Conservation (phyloP, 92 coral and sea anemone genomes). For the Paramuricea clavata region DNA sequence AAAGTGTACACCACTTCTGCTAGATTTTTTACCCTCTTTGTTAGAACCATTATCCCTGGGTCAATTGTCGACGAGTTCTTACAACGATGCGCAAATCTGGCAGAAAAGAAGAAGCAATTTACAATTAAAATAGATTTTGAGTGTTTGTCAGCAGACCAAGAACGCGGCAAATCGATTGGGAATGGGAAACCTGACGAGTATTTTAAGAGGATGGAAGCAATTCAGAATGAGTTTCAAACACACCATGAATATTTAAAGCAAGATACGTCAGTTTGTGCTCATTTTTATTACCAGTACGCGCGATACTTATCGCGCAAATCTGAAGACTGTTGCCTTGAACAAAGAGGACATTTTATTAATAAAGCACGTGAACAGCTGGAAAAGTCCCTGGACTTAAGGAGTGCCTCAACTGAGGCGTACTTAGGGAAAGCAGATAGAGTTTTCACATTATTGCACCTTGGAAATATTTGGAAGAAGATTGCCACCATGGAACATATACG, state of each 20-base stretch:
- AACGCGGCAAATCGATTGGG: not conserved
- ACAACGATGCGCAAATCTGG: not conserved
- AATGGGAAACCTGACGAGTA: not conserved
- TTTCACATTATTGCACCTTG: not conserved
- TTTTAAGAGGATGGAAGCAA: not conserved
- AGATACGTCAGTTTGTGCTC: not conserved
- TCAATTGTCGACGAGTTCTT: constrained; percentile 3
- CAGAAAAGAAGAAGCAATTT: not conserved
- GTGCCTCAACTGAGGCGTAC: too few relatives aligned
- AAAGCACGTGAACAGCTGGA: not conserved
- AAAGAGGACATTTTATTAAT: not conserved
- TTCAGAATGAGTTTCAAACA: not conserved
- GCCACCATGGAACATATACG: too few relatives aligned
- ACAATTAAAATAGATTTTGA: not conserved
- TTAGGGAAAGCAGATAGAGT: not conserved
- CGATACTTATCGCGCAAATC: not conserved
- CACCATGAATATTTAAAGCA: not conserved
- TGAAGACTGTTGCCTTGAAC: not conserved
- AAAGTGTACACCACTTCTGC: constrained; percentile 8
- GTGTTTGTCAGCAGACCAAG: constrained; percentile 2
- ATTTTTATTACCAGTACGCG: constrained; percentile 16
- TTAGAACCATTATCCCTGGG: not conserved
- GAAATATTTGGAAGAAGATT: not conserved
- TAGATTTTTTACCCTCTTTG: not conserved
- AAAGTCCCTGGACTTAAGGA: not conserved